These are phyloP conservation scores for Amphipyra tragopoginis DNA, from an alignment of 2,888 invertebrate genomes.

Conservation along the genomic window DNA sequence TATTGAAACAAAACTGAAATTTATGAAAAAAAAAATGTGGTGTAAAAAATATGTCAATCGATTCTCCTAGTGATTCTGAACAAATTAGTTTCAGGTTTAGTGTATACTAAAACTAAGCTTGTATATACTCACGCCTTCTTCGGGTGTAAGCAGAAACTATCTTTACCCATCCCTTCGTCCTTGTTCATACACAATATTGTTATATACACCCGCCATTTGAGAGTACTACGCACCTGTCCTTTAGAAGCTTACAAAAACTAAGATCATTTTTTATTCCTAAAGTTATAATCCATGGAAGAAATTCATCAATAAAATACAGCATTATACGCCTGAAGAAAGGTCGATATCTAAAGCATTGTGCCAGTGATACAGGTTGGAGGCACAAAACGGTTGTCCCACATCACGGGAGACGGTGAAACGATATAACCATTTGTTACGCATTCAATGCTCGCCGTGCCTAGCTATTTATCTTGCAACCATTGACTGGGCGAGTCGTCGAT, in stretches of 20 bases:
- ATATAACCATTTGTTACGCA: conserved; percentile 81
- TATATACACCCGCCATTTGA: too few relatives aligned
- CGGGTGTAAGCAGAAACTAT: too few relatives aligned
- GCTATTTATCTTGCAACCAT: conserved; percentile 79
- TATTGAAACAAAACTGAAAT: too few relatives aligned
- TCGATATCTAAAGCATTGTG: conserved; percentile 70
- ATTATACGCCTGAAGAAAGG: conserved; percentile 58
- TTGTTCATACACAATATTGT: too few relatives aligned
- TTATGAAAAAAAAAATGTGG: too few relatives aligned
- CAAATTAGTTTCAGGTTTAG: too few relatives aligned
- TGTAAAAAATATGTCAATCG: too few relatives aligned
- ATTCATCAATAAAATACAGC: conserved; percentile 66
- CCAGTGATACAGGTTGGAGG: conserved; percentile 73
- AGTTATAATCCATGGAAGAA: conserved; percentile 41
- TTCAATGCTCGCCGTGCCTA: conserved; percentile 73
- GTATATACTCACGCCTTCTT: too few relatives aligned
- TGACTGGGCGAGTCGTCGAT: conserved; percentile 78
- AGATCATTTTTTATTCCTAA: conserved; percentile 19
- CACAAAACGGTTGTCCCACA: conserved; percentile 75
- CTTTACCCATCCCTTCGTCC: too few relatives aligned
- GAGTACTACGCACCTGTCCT: too few relatives aligned
- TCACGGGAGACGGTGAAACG: conserved; percentile 64
- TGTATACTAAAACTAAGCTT: too few relatives aligned
- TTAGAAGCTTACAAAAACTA: conserved; percentile 46
- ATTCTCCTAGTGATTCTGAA: too few relatives aligned